phyloP scores from a whole-genome alignment of 1,140 invertebrate species.

The Aphelinus certus region DNA sequence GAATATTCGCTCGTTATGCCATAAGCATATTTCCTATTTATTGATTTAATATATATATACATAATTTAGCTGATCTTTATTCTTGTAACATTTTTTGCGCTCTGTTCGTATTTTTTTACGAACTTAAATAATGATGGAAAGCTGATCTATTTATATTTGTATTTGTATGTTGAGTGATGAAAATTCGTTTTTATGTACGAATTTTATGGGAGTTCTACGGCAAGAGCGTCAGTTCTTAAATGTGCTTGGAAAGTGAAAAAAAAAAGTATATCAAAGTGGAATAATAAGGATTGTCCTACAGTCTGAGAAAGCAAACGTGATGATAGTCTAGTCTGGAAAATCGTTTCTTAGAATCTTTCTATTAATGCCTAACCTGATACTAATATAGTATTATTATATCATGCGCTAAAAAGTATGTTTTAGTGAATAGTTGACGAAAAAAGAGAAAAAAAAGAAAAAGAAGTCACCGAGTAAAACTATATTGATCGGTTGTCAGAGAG shows the following conservation, averaged over 20 bases:
- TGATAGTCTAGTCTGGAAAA: constrained; percentile 57
- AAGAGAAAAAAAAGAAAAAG: not conserved
- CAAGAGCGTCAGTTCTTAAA: constrained; percentile 22
- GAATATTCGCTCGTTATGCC: constrained; percentile 35
- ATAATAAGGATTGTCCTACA: constrained; percentile 26
- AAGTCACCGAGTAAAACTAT: constrained; percentile 10
- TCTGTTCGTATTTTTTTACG: constrained; percentile 27
- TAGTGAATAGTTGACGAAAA: constrained; percentile 33
- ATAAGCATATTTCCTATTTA: constrained; percentile 37
- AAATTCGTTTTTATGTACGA: constrained; percentile 33
- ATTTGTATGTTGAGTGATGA: constrained; percentile 27
- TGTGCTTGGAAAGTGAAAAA: constrained; percentile 24
- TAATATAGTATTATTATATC: constrained; percentile 35
- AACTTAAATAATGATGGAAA: constrained; percentile 21
- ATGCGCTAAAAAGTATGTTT: constrained; percentile 25
- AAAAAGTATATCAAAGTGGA: constrained; percentile 23
- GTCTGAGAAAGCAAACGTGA: constrained; percentile 49
- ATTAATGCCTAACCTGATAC: constrained; percentile 40
- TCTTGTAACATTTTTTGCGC: constrained; percentile 35
- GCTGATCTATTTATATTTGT: constrained; percentile 30
- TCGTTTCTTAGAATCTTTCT: constrained; percentile 44
- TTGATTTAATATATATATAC: constrained; percentile 27
- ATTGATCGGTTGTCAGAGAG: constrained; percentile 28
- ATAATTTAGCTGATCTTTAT: constrained; percentile 30
- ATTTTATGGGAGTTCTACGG: constrained; percentile 20